Evolutionary conservation across 92 coral and sea anemone genomes (phyloP).

Genomic region (Parazoanthus atlanticus): DNA sequence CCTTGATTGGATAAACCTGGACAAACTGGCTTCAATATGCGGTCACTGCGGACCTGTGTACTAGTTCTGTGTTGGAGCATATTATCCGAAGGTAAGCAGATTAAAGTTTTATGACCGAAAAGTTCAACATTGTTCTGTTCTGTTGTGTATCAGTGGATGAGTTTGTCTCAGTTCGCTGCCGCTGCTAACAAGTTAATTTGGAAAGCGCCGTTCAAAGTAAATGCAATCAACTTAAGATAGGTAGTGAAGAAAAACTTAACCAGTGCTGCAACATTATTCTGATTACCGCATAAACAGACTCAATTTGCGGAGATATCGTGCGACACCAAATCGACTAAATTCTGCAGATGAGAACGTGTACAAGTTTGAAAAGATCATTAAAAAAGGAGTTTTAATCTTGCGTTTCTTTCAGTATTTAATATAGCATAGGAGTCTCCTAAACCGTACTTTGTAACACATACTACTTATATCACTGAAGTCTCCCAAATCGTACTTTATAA

Average conservation of each 20-base stretch:
- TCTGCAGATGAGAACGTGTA: background rate
- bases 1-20: background rate
- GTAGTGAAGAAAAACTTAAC: background rate
- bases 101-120: background rate
- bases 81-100: conserved; percentile 6
- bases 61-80: conserved; percentile 11
- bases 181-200: background rate
- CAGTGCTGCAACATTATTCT: background rate
- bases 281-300: background rate
- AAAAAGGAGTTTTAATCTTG: background rate
- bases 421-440: too few species aligned
- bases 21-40: conserved; percentile 2
- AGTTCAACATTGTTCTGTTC: background rate
- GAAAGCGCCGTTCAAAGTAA: background rate
- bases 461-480: background rate
- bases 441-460: background rate
- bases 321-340: background rate
- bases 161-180: background rate
- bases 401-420: too few species aligned
- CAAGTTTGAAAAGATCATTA: background rate
- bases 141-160: background rate
- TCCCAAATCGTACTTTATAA: background rate
- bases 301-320: background rate
- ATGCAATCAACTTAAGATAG: background rate
- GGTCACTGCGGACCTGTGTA: conserved; percentile 8